phyloP scores from a whole-genome alignment of 2,113 vertebrate species.

The Oxygymnocypris stewartii region DNA sequence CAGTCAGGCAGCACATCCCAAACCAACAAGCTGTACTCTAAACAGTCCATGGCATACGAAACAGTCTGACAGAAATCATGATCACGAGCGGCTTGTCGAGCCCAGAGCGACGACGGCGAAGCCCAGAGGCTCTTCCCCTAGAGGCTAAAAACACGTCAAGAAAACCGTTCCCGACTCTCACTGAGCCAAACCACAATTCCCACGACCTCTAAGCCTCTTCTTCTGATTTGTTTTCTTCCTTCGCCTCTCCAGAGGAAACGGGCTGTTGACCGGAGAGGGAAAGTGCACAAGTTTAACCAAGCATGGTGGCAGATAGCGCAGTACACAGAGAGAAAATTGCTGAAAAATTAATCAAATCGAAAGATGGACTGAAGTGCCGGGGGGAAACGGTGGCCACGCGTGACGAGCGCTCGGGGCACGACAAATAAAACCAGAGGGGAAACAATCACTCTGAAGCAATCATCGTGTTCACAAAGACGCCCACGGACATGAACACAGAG shows the following conservation, averaged over 20 bases:
- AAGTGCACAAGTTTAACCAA: slow-evolving; percentile 60
- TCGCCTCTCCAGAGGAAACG: slow-evolving; percentile 53
- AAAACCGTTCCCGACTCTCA: slow-evolving; percentile 13
- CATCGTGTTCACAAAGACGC: neutral
- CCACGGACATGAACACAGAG: neutral
- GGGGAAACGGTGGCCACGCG: neutral
- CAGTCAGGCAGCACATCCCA: neutral
- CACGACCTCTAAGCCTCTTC: slow-evolving; percentile 78
- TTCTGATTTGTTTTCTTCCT: slow-evolving; percentile 57
- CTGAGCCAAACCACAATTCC: slow-evolving; percentile 68
- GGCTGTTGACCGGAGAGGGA: slow-evolving; percentile 48
- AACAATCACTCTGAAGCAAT: slow-evolving; percentile 36
- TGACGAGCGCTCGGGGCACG: neutral
- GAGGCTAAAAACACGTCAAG: slow-evolving; percentile 37
- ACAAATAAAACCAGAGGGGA: slow-evolving; percentile 11
- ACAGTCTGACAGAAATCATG: neutral
- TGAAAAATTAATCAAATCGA: slow-evolving; percentile 64
- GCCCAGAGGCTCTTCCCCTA: slow-evolving; percentile 15
- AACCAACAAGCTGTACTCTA: neutral
- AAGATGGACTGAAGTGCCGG: slow-evolving; percentile 44
- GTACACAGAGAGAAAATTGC: slow-evolving; percentile 55
- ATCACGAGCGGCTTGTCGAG: neutral
- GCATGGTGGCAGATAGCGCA: slow-evolving; percentile 62
- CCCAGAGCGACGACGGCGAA: neutral
- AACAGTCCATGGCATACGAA: neutral